Conservation (phyloP, 2,797 vertebrate genomes). For the Neopelma chrysocephalum region DNA sequence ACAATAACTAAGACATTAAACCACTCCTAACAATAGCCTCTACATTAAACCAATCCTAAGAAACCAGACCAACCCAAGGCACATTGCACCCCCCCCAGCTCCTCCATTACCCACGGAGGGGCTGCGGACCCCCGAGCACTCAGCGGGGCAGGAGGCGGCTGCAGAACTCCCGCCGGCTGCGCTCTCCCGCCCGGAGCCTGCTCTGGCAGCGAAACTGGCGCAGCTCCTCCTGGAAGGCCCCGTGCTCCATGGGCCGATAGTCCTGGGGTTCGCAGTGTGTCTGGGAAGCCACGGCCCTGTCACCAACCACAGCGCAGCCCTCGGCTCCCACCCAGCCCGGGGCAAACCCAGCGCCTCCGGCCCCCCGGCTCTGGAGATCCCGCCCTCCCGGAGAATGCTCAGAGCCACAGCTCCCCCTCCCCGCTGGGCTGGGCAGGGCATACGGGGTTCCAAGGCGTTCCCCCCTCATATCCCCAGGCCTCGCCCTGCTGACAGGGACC, state of each 20-base stretch:
- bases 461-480: background rate
- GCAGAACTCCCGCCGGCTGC: background rate
- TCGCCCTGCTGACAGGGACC: too few species aligned
- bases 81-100: background rate
- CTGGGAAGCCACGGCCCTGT: constrained; percentile 58
- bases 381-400: background rate
- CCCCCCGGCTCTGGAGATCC: background rate
- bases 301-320: background rate
- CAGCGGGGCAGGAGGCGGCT: background rate
- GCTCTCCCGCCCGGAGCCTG: too few species aligned
- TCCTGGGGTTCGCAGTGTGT: background rate
- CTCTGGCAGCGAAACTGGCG: background rate
- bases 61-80: too few species aligned
- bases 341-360: background rate
- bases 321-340: background rate
- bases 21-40: too few species aligned
- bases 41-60: fast-evolving
- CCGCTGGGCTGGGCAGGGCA: too few species aligned
- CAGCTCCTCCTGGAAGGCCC: background rate
- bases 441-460: background rate
- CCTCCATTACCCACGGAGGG: background rate
- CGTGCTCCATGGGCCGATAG: background rate
- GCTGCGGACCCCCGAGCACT: background rate
- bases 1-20: too few species aligned
- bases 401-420: background rate